Conservation (phyloP, 2,888 invertebrate species). For the Agrotis puta region DNA sequence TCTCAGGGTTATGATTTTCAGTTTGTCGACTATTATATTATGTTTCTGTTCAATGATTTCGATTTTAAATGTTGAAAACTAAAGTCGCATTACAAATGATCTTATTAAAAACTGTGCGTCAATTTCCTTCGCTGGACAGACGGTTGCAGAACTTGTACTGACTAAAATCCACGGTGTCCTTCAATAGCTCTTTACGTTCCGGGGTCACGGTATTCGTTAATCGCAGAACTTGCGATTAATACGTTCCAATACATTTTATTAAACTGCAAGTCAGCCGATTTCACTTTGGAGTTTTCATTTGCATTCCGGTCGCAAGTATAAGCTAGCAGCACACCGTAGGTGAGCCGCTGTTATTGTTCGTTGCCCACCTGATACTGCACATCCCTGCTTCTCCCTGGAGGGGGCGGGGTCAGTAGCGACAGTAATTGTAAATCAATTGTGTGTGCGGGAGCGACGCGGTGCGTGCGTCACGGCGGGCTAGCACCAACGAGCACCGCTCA, state of each 20-base stretch:
- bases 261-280: constrained; percentile 20
- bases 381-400: not conserved
- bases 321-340: constrained; percentile 11
- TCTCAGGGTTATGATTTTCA: not conserved
- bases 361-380: constrained; percentile 19
- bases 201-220: too few species aligned
- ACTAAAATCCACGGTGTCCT: too few species aligned
- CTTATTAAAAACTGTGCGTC: not conserved
- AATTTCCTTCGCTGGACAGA: not conserved
- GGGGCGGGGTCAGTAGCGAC: not conserved
- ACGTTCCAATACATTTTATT: constrained; percentile 30
- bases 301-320: constrained; percentile 4
- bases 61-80: not conserved
- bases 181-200: too few species aligned
- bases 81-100: not conserved
- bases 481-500: constrained; percentile 4
- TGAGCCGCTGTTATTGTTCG: constrained; percentile 14
- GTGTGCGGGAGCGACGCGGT: not conserved
- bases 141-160: not conserved
- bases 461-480: not conserved
- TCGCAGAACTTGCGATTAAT: not conserved
- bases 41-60: not conserved
- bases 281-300: constrained; percentile 7
- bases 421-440: constrained; percentile 44
- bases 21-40: not conserved